Base-by-base conservation (phyloP, 2,797 vertebrate species). In the Alca torda region DNA sequence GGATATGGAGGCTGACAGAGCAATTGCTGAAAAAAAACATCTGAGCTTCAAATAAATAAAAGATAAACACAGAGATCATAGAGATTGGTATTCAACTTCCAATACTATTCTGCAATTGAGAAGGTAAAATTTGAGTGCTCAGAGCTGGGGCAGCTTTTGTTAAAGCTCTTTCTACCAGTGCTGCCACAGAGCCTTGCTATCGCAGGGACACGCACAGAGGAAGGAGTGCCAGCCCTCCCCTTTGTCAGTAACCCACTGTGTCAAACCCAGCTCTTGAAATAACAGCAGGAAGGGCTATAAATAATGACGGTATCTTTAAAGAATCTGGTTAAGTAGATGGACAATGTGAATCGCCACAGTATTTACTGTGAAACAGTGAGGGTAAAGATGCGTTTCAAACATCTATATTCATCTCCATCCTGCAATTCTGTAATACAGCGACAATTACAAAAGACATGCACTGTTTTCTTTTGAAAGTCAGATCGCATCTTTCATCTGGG, bases 281-380 rank as follows among this genome's bases (percentile, higher is more conserved):
- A 76, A 63, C 68, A 90, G 60, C 84, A 90, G 77, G 35, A 57
- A 84, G 45, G 64, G 45, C 77, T 87, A 46, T 46, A 53, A 93
- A 87, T 63, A 94, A 43, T 1, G 1, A 70, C 1, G 1, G 67
- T 17, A 67, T 33, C 57, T 90, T 81, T 53, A 85, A 86, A 31
- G 56, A 56, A 35, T 4, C 73, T 73, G 33, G 50, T 30, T 28
- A 64, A 79, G 35, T 13, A 53, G 31, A 79, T 16, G 73, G 77
- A 69, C 80, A 72, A n/a, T 3, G 7, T 30, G 77, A 76, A 90
- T 21, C 1, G 3, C 8, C 73, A 60, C 6, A 11, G 60, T 14
- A 43, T 45, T 80, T 57, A 25, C 9, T 33, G 53, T 70, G 41
- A 82, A 76, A 87, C 48, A 70, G 19, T 0, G 1, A 88, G 48